Conservation (phyloP, 2,888 invertebrate genomes). For the Nysson spinosus region DNA sequence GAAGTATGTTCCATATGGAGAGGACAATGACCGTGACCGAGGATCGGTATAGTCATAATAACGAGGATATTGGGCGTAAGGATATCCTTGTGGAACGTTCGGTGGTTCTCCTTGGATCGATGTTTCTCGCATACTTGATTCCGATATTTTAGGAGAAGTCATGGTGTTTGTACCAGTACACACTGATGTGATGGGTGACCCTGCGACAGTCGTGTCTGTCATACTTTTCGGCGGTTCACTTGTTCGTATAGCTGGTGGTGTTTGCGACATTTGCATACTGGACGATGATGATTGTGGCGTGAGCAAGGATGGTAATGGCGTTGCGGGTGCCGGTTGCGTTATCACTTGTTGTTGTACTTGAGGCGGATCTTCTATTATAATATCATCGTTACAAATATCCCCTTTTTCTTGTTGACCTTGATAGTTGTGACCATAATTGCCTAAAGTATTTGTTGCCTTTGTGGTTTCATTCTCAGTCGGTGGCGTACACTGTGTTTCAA, state of each 20-base stretch:
- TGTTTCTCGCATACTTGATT: slow-evolving; percentile 52
- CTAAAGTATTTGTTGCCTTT: slow-evolving; percentile 51
- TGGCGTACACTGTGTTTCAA: slow-evolving; percentile 53
- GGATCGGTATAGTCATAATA: slow-evolving; percentile 74
- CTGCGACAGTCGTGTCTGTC: slow-evolving; percentile 31
- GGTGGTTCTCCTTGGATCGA: slow-evolving; percentile 47
- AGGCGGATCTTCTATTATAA: slow-evolving; percentile 60
- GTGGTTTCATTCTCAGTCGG: slow-evolving; percentile 50
- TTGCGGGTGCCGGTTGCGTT: slow-evolving; percentile 19
- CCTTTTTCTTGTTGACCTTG: slow-evolving; percentile 60
- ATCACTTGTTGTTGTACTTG: slow-evolving; percentile 32
- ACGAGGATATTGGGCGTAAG: slow-evolving; percentile 74
- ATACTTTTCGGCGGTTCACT: slow-evolving; percentile 45
- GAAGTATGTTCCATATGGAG: slow-evolving; percentile 72
- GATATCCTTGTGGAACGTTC: slow-evolving; percentile 70
- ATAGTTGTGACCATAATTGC: slow-evolving; percentile 59
- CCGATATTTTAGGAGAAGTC: slow-evolving; percentile 48
- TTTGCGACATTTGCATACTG: slow-evolving; percentile 19
- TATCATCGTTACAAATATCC: slow-evolving; percentile 60
- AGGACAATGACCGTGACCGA: slow-evolving; percentile 66
- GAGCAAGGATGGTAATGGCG: too few relatives aligned
- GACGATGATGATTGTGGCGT: too few relatives aligned
- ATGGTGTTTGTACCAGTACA: slow-evolving; percentile 49
- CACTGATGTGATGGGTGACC: slow-evolving; percentile 37
- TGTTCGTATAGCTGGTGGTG: slow-evolving; percentile 40